A percentile compares a stretch with the other conserved stretches of the same genome.
Evolutionary conservation across 2,888 invertebrate genomes (phyloP).

Genomic region (Yponomeuta malinellus): DNA sequence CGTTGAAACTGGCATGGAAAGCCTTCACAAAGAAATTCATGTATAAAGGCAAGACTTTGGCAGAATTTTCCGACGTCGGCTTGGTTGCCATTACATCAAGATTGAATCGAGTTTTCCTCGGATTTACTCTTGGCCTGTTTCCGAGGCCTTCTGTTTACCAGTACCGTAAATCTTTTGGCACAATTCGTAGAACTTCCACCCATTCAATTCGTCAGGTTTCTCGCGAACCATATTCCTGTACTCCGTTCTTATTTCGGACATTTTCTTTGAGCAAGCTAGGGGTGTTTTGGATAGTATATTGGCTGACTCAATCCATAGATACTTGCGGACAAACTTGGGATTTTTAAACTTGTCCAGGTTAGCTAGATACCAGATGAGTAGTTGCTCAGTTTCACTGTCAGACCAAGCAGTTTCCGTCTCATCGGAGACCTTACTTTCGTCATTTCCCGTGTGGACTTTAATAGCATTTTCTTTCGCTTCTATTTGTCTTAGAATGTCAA

Average conservation of each 20-base stretch:
- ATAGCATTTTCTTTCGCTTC: slow-evolving; percentile 40
- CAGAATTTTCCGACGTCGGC: too few relatives aligned
- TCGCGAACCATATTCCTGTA: slow-evolving; percentile 58
- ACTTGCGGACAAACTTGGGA: slow-evolving; percentile 55
- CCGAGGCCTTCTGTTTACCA: slow-evolving; percentile 41
- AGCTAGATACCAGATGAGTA: slow-evolving; percentile 57
- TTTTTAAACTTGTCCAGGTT: slow-evolving; percentile 67
- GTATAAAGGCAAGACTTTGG: too few relatives aligned
- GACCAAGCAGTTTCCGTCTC: slow-evolving; percentile 40
- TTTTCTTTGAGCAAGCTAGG: slow-evolving; percentile 58
- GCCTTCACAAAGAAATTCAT: too few relatives aligned
- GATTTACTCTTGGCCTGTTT: background rate
- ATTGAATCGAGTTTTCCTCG: too few relatives aligned
- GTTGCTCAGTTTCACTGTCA: slow-evolving; percentile 47
- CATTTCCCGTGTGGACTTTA: slow-evolving; percentile 25
- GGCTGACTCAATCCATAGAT: slow-evolving; percentile 59
- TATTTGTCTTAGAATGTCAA: slow-evolving; percentile 41
- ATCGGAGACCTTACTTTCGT: slow-evolving; percentile 33
- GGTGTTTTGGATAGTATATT: slow-evolving; percentile 51
- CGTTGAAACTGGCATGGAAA: too few relatives aligned
- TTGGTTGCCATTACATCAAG: too few relatives aligned
- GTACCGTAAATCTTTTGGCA: slow-evolving; percentile 68
- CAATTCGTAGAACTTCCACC: slow-evolving; percentile 54
- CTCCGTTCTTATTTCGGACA: slow-evolving; percentile 56
- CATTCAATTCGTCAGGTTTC: slow-evolving; percentile 37